Conservation (phyloP, 2,797 vertebrate species). For the Lacerta bilineata region DNA sequence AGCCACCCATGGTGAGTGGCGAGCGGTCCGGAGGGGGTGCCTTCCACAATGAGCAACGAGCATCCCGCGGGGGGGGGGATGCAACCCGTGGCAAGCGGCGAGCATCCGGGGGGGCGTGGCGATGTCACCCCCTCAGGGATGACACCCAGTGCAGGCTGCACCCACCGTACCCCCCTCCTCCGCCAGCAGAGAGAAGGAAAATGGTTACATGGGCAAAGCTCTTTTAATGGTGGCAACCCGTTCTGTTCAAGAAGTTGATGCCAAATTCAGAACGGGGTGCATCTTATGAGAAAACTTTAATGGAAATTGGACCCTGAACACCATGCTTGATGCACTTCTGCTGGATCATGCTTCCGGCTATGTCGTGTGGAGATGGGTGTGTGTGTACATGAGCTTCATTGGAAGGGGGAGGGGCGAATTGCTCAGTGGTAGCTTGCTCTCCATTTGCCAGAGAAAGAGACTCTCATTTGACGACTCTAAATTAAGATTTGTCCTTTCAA, state of each 20-base stretch:
- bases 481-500: slow-evolving; percentile 59
- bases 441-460: slow-evolving; percentile 28
- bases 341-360: neutral
- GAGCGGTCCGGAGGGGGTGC: too few species aligned
- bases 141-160: too few species aligned
- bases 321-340: neutral
- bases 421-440: neutral
- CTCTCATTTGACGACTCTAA: slow-evolving; percentile 53
- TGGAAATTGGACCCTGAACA: neutral
- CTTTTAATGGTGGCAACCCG: neutral
- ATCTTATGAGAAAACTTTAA: neutral
- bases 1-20: too few species aligned
- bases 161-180: too few species aligned
- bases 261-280: neutral
- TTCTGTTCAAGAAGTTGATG: neutral
- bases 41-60: too few species aligned
- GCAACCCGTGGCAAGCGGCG: too few species aligned
- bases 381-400: neutral
- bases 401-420: neutral
- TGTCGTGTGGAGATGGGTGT: neutral
- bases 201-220: neutral
- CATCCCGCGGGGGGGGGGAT: too few species aligned
- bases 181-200: too few species aligned
- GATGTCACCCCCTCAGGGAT: too few species aligned
- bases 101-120: too few species aligned